phyloP scores from a whole-genome alignment of 2,797 vertebrate genomes.

The Eulemur mongoz region DNA sequence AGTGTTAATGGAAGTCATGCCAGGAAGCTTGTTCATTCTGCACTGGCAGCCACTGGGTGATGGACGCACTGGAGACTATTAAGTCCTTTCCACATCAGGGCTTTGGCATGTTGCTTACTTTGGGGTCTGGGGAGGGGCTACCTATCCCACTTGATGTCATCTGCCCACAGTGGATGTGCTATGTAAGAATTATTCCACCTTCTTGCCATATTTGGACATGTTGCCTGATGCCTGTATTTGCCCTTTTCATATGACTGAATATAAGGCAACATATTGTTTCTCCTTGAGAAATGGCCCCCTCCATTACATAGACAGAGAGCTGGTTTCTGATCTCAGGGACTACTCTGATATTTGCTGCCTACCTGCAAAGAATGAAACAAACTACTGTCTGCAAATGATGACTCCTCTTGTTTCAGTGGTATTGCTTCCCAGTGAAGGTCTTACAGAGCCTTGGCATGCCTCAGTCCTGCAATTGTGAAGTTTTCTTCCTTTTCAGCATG shows the following conservation, averaged over 20 bases:
- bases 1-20: fast-evolving
- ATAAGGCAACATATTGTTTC: not conserved
- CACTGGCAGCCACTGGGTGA: not conserved
- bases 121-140: fast-evolving
- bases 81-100: not conserved
- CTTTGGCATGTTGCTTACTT: not conserved
- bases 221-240: not conserved
- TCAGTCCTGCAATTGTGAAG: not conserved
- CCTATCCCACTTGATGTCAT: not conserved
- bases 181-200: not conserved
- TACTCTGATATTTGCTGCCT: not conserved
- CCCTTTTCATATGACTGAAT: not conserved
- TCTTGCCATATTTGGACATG: not conserved
- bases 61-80: not conserved
- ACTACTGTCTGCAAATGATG: not conserved
- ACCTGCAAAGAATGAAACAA: not conserved
- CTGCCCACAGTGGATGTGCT: not conserved
- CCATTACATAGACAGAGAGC: not conserved
- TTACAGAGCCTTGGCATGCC: not conserved
- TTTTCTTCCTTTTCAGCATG: not conserved
- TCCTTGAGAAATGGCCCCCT: not conserved
- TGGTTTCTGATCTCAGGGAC: not conserved
- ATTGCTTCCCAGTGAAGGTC: not conserved
- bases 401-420: not conserved
- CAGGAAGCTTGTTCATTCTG: not conserved